These are phyloP conservation scores for Spheniscus humboldti DNA, from an alignment of 2,797 vertebrate genomes.

Conservation along the genomic window DNA sequence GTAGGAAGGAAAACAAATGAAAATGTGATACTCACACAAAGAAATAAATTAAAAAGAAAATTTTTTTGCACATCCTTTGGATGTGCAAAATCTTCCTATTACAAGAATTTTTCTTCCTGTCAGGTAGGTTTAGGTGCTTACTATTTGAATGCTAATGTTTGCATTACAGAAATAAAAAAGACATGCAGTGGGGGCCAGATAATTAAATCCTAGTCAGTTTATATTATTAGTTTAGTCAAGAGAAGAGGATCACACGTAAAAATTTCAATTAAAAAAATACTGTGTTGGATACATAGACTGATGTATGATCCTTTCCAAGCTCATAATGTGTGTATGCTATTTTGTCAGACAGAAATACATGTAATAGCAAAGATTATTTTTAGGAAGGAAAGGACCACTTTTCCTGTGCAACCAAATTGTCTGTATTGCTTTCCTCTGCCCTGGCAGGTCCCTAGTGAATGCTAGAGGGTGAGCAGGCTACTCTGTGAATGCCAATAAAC, in stretches of 20 bases:
- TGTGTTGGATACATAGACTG: not conserved
- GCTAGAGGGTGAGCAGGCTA: not conserved
- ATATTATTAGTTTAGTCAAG: not conserved
- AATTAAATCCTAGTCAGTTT: not conserved
- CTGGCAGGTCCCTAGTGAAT: not conserved
- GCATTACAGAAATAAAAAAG: not conserved
- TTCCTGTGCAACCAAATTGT: not conserved
- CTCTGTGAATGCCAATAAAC: not conserved
- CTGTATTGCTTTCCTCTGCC: not conserved
- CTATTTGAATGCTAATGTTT: not conserved
- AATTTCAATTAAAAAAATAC: not conserved
- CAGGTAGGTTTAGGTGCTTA: not conserved
- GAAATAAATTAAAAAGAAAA: not conserved
- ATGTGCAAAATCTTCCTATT: not conserved
- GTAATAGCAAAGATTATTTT: not conserved
- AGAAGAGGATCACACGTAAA: not conserved
- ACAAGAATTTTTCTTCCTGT: not conserved
- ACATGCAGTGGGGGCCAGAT: fast-evolving
- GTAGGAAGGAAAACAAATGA: not conserved
- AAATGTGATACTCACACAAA: not conserved
- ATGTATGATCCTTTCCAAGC: not conserved
- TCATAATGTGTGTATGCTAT: not conserved
- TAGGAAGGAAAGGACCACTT: not conserved
- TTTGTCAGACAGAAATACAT: not conserved
- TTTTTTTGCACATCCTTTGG: not conserved